A percentile compares a stretch with the other conserved stretches of the same genome.
These are phyloP conservation scores for Riparia riparia DNA, from an alignment of 2,113 vertebrate genomes.

Conservation along the genomic window DNA sequence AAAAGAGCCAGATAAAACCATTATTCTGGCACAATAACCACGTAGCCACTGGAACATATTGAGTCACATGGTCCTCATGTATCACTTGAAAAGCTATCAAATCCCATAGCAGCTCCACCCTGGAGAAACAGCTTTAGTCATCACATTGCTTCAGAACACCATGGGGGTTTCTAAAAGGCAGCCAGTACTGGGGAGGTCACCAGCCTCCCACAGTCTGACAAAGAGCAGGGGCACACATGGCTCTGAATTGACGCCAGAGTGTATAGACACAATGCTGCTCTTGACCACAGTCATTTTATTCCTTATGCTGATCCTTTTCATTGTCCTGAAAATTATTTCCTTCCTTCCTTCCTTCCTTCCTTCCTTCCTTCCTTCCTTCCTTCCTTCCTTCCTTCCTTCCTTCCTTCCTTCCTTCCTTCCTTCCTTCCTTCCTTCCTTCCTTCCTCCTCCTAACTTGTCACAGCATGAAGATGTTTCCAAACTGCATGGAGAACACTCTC, in stretches of 20 bases:
- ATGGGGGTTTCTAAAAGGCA: neutral
- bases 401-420: neutral
- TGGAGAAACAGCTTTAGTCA: neutral
- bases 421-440: neutral
- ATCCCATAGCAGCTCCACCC: neutral
- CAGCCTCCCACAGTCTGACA: neutral
- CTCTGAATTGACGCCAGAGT: neutral
- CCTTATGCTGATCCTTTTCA: neutral
- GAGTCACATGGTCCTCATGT: neutral
- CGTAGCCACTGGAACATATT: neutral
- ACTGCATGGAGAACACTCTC: neutral
- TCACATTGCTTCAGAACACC: neutral
- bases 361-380: neutral
- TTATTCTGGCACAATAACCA: neutral
- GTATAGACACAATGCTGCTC: fast-evolving
- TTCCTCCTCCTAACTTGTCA: neutral
- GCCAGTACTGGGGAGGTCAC: neutral
- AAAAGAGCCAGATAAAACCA: neutral
- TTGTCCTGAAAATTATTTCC: neutral
- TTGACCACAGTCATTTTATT: neutral
- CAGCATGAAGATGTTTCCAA: neutral
- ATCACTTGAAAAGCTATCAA: neutral
- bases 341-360: neutral
- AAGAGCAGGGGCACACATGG: neutral
- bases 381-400: neutral